phyloP scores from a whole-genome alignment of 2,797 vertebrate species.

The Capromys pilorides region DNA sequence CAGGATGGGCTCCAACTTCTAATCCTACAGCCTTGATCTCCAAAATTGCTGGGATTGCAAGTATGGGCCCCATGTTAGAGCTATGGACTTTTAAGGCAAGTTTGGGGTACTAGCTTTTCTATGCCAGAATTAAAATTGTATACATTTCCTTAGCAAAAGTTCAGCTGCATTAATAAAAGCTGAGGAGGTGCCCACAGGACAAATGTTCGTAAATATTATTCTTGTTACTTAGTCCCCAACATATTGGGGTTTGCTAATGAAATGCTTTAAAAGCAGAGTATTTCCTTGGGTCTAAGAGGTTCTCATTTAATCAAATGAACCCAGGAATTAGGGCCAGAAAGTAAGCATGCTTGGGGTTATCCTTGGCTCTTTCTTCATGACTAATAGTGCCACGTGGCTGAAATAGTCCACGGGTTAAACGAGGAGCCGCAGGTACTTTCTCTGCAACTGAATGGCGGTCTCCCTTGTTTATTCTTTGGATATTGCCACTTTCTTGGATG shows the following conservation, averaged over 20 bases:
- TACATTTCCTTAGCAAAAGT: not conserved
- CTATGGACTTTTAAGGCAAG: not conserved
- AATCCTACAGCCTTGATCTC: not conserved
- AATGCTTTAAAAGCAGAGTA: not conserved
- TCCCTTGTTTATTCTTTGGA: constrained; percentile 47
- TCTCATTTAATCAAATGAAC: not conserved
- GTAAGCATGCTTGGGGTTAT: not conserved
- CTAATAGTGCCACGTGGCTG: not conserved
- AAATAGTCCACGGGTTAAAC: not conserved
- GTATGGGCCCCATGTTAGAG: not conserved
- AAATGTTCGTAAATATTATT: not conserved
- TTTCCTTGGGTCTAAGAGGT: not conserved
- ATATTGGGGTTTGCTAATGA: constrained; percentile 22
- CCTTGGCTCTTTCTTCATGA: not conserved
- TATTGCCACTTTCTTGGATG: constrained; percentile 45
- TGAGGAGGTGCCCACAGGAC: not conserved
- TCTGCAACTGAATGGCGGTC: constrained; percentile 4
- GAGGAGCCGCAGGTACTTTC: not conserved
- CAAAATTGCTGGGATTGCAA: not conserved
- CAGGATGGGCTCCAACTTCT: not conserved
- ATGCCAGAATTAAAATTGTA: not conserved
- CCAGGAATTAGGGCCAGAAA: constrained; percentile 26
- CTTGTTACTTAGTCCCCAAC: constrained; percentile 7
- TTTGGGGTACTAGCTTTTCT: not conserved
- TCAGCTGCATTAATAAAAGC: not conserved